Evolutionary conservation across 2,113 vertebrate genomes (phyloP).

Genomic region (Sphaerodactylus townsendi): DNA sequence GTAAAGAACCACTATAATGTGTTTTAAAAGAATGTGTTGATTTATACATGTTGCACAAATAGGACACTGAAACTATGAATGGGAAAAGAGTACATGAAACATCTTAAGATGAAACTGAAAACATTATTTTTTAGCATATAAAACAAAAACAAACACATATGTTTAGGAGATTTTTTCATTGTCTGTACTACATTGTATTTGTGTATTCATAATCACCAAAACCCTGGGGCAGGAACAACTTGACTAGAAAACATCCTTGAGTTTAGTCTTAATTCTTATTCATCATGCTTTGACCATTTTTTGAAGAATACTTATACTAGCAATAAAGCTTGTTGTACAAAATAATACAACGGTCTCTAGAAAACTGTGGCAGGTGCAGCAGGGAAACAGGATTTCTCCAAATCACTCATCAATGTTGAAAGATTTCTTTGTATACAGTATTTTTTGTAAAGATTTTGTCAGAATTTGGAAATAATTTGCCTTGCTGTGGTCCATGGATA

Average conservation of each 20-base stretch:
- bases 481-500: no score
- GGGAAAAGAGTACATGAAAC: conserved; percentile 1
- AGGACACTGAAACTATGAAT: background rate
- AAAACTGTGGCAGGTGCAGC: no score
- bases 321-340: no score
- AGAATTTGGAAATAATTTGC: no score
- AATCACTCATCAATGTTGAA: no score
- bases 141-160: conserved; percentile 7
- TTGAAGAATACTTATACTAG: no score
- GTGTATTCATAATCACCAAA: background rate
- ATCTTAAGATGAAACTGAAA: conserved; percentile 8
- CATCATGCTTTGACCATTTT: background rate
- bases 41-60: background rate
- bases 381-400: no score
- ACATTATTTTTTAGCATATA: background rate
- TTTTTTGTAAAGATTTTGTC: no score
- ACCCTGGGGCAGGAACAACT: background rate
- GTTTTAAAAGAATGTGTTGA: conserved; percentile 10
- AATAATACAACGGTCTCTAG: no score
- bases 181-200: background rate
- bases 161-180: background rate
- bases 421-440: no score
- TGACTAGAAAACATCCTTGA: background rate
- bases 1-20: background rate
- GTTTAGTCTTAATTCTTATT: background rate